These are phyloP conservation scores for Drosophila ironensis DNA, from an alignment of 1,140 invertebrate genomes.

Conservation along the genomic window DNA sequence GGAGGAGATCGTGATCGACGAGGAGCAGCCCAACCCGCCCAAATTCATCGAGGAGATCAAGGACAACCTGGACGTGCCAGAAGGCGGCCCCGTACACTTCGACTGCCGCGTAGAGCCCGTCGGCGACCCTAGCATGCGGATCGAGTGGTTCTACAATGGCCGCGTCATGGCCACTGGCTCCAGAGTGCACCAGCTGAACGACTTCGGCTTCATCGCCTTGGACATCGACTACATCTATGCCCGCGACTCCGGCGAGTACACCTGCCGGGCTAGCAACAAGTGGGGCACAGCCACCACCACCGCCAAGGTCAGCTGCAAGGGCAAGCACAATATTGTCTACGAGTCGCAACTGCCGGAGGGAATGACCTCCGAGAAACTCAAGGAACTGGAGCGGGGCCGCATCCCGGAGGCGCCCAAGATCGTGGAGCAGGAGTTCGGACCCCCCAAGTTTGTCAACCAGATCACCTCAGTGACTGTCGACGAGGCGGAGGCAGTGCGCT, in stretches of 20 bases:
- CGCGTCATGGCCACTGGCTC: slow-evolving; percentile 93
- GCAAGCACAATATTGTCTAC: slow-evolving; percentile 93
- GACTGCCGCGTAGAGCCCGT: slow-evolving; percentile 95
- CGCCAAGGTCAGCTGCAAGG: slow-evolving; percentile 91
- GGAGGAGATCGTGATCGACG: slow-evolving; percentile 90
- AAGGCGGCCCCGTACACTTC: slow-evolving; percentile 94
- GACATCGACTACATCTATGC: slow-evolving; percentile 94
- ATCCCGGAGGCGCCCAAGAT: slow-evolving; percentile 88
- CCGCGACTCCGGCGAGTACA: slow-evolving; percentile 92
- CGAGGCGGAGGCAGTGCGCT: slow-evolving; percentile 95
- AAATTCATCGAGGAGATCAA: slow-evolving; percentile 92
- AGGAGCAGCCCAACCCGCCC: slow-evolving; percentile 93
- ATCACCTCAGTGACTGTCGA: slow-evolving; percentile 90
- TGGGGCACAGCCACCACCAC: slow-evolving; percentile 92
- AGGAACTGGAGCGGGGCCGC: slow-evolving; percentile 94
- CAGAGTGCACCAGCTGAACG: slow-evolving; percentile 94
- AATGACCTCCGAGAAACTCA: slow-evolving; percentile 95
- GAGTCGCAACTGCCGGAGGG: slow-evolving; percentile 96
- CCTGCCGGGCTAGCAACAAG: slow-evolving; percentile 92
- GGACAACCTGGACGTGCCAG: slow-evolving; percentile 91
- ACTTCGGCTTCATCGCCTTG: slow-evolving; percentile 95
- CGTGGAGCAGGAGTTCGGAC: slow-evolving; percentile 84
- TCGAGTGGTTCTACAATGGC: slow-evolving; percentile 97
- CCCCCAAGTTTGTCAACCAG: slow-evolving; percentile 93
- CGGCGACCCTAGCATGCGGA: slow-evolving; percentile 92